These are phyloP conservation scores for Coluber constrictor DNA, from an alignment of 2,797 vertebrate genomes.

Conservation along the genomic window DNA sequence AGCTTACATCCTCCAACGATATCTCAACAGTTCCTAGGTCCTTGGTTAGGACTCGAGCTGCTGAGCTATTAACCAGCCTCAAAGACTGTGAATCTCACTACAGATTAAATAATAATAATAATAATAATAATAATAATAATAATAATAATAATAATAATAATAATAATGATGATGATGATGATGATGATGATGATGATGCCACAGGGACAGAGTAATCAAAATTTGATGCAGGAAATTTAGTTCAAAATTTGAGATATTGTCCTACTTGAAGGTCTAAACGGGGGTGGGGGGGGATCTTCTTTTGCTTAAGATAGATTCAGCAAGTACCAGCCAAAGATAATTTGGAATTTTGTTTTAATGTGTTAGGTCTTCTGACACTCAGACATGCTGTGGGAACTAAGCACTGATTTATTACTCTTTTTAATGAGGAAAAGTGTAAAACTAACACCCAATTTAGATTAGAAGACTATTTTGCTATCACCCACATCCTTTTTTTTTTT, in stretches of 20 bases:
- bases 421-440: background rate
- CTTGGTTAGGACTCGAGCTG: too few relatives aligned
- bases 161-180: too few relatives aligned
- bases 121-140: too few relatives aligned
- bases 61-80: too few relatives aligned
- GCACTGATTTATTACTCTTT: background rate
- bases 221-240: conserved; percentile 56
- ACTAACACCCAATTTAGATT: background rate
- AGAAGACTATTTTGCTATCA: background rate
- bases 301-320: conserved; percentile 57
- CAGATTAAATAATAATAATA: too few relatives aligned
- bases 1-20: too few relatives aligned
- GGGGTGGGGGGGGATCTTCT: conserved; percentile 25
- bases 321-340: conserved; percentile 58
- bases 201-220: conserved; percentile 64
- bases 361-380: conserved; percentile 52
- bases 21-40: too few relatives aligned
- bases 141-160: background rate
- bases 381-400: background rate
- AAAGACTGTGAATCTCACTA: too few relatives aligned
- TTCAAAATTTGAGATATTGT: conserved; percentile 50
- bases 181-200: too few relatives aligned
- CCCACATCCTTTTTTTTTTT: background rate
- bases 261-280: conserved; percentile 45
- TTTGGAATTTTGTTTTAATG: conserved; percentile 55